A percentile compares a stretch with the other conserved stretches of the same genome.
phyloP scores from a whole-genome alignment of 2,797 vertebrate genomes.

The Xyrichtys novacula region DNA sequence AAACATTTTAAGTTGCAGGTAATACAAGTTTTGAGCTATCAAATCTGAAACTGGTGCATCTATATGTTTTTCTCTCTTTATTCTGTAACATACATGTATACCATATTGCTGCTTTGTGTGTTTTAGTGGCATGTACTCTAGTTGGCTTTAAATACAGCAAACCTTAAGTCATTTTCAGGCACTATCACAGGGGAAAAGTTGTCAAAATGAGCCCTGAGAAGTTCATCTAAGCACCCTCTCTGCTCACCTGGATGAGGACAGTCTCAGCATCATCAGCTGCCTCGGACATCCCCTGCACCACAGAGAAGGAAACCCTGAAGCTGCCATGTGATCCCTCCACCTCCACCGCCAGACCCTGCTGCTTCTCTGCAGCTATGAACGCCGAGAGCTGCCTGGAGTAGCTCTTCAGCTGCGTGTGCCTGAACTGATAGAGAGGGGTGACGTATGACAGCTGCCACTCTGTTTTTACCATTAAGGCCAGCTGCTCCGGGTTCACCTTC shows the following conservation, averaged over 20 bases:
- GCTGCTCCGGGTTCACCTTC: constrained; percentile 76
- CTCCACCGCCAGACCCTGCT: constrained; percentile 88
- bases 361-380: constrained; percentile 88
- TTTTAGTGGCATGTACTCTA: no score
- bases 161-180: no score
- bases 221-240: neutral
- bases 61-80: no score
- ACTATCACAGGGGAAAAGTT: no score
- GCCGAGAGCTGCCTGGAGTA: constrained; percentile 89
- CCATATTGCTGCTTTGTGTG: no score
- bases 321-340: constrained; percentile 82
- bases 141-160: no score
- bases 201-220: no score
- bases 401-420: constrained; percentile 79
- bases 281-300: constrained; percentile 84
- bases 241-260: constrained; percentile 89
- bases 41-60: no score
- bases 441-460: constrained; percentile 93
- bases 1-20: no score
- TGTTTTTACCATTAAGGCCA: constrained; percentile 83
- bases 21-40: no score
- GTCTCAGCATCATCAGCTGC: constrained; percentile 84
- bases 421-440: constrained; percentile 92
- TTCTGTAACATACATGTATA: no score
- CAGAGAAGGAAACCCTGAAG: constrained; percentile 84